These are phyloP conservation scores for Synanthedon andrenaeformis DNA, from an alignment of 2,888 invertebrate species.

Conservation along the genomic window DNA sequence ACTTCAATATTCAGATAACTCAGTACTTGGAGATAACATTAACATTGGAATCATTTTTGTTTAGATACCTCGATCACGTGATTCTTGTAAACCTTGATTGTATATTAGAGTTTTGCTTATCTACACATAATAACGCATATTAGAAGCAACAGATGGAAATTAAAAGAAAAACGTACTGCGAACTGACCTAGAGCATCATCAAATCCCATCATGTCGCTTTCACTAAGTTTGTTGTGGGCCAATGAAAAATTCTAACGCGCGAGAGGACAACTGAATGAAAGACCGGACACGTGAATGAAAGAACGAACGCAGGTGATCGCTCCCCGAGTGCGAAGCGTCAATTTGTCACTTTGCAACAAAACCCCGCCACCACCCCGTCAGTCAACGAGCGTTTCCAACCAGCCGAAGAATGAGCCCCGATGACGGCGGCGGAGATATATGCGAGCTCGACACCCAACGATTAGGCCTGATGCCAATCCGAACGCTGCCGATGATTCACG, in stretches of 20 bases:
- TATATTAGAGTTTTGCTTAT: too few species aligned
- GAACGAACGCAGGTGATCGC: constrained; percentile 17
- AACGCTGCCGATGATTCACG: constrained; percentile 50
- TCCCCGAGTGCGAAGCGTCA: constrained; percentile 39
- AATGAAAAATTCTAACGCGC: not conserved
- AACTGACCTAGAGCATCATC: not conserved
- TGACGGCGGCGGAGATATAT: constrained; percentile 62
- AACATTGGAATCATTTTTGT: too few species aligned
- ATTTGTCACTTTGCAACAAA: constrained; percentile 50
- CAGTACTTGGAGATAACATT: not conserved
- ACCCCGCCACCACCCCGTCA: constrained; percentile 52
- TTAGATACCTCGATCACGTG: too few species aligned
- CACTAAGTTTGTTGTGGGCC: not conserved
- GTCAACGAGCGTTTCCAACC: constrained; percentile 50
- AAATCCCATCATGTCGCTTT: not conserved
- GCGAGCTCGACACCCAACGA: constrained; percentile 52
- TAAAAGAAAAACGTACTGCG: not conserved
- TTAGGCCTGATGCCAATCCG: constrained; percentile 64
- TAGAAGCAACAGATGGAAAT: not conserved
- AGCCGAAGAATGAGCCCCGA: constrained; percentile 59
- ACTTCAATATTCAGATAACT: constrained; percentile 13
- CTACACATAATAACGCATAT: too few species aligned
- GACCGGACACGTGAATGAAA: constrained; percentile 1
- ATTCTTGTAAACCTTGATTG: too few species aligned
- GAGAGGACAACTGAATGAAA: not conserved